phyloP scores from a whole-genome alignment of 2,888 invertebrate species.

The Phoronis australis region DNA sequence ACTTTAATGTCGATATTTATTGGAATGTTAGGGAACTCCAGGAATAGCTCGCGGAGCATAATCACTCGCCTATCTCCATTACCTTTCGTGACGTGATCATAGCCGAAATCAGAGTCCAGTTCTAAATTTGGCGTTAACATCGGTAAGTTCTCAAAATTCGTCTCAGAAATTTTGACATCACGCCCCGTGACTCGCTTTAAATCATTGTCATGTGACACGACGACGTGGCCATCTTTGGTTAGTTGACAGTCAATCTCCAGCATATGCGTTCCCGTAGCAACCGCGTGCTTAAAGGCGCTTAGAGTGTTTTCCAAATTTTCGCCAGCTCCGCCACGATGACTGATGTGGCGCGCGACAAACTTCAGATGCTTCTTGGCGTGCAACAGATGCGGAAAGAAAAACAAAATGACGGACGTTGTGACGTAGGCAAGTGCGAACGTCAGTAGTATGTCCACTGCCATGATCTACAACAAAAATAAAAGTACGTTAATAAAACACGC shows the following conservation, averaged over 20 bases:
- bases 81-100: conserved; percentile 18
- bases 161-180: conserved; percentile 57
- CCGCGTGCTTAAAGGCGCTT: conserved; percentile 60
- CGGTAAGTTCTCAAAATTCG: conserved; percentile 61
- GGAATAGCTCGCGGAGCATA: conserved; percentile 61
- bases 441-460: no score
- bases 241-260: conserved; percentile 65
- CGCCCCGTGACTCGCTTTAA: conserved; percentile 58
- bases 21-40: conserved; percentile 59
- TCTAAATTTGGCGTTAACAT: conserved; percentile 54
- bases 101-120: conserved; percentile 59
- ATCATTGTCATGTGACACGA: conserved; percentile 64
- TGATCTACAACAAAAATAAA: no score
- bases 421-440: conserved; percentile 61
- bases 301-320: conserved; percentile 65
- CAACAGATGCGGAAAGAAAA: conserved; percentile 59
- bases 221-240: conserved; percentile 62
- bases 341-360: conserved; percentile 60
- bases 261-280: conserved; percentile 62
- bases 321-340: conserved; percentile 65
- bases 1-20: conserved; percentile 64
- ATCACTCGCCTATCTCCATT: conserved; percentile 55
- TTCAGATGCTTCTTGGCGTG: conserved; percentile 59
- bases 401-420: conserved; percentile 58
- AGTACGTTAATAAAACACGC: no score